phyloP scores from a whole-genome alignment of 1,140 invertebrate genomes.

The Probaryconus sp. region DNA sequence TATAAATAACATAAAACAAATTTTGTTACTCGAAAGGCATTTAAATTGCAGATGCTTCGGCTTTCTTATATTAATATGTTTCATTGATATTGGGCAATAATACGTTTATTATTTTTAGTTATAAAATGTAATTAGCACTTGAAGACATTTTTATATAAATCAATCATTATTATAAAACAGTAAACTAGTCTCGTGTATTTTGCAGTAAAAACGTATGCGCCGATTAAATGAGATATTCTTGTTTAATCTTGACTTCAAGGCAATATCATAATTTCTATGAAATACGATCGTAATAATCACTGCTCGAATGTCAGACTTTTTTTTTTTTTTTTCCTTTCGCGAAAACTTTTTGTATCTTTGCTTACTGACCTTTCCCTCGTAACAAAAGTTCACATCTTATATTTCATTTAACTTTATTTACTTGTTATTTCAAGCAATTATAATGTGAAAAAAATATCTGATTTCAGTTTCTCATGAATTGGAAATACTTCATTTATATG shows the following conservation, averaged over 20 bases:
- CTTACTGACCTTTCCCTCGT: conserved; percentile 28
- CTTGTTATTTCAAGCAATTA: conserved; percentile 10
- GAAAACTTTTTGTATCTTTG: no score
- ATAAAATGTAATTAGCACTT: no score
- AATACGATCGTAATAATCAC: conserved; percentile 29
- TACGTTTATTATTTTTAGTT: no score
- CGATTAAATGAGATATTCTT: conserved; percentile 27
- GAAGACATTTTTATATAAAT: no score
- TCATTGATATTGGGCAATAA: no score
- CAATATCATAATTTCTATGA: conserved; percentile 44
- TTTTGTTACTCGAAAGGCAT: no score
- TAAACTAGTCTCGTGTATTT: no score
- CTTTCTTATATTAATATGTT: no score
- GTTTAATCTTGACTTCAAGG: conserved; percentile 38
- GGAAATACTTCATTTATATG: no score
- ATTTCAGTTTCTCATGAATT: no score
- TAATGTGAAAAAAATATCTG: background rate
- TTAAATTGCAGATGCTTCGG: no score
- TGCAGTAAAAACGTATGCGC: conserved; percentile 1
- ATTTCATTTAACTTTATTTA: conserved; percentile 11
- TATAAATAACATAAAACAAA: conserved; percentile 17
- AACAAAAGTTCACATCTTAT: conserved; percentile 24
- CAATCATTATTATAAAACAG: no score
- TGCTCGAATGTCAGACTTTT: conserved; percentile 41
- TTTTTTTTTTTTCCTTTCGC: conserved; percentile 17